Evolutionary conservation across 2,888 invertebrate species (phyloP), one percentile per base, ranked within the genome.

Genomic region (Tachina grossa): DNA sequence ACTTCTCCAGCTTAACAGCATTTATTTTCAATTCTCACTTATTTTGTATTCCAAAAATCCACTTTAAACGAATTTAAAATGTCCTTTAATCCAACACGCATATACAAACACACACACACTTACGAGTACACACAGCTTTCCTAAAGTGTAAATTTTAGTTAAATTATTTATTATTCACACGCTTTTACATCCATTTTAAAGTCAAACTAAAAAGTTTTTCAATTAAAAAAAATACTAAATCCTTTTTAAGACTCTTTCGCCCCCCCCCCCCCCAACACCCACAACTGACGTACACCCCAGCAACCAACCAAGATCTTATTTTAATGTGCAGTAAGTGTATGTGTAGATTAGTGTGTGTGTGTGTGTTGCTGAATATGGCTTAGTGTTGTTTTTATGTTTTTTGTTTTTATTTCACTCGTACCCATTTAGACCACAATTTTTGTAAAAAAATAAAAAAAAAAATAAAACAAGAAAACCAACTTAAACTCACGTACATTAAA

Each of bases 191-290:
- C 47, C 51, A 47, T 63, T 65, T 72, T 16, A 72, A 69, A 69
- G 51, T 74, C 61, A 75, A 65, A 72, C 69, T 31, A 69, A 74
- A 79, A 85, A 83, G 49, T 75, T 83, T 85, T 79, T 78, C 75
- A 85, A 85, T 82, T 75, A 85, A 69, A 75, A 61, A 69, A 75
- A 61, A 55, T 63, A 45, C 55, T 51, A 71, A 76, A 57, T 69
- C 69, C 31, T 57, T 76, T 63, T 53, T 59, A 79, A 41, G 9
- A 51, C 9, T 9, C n/a, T 47, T n/a, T 2, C 31, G 0, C 9
- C 45, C 14, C 10, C 9, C 14, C 31, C n/a, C 22, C 11, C 4
- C 4, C 31, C 31, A 31, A 0, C 31, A 2, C 4, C 2, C 19
- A 66, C 31, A 31, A 31, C 31, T n/a, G 39, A 31, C 9, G 3